These are phyloP conservation scores for Nyctibius grandis DNA, from an alignment of 2,797 vertebrate genomes.

Conservation along the genomic window DNA sequence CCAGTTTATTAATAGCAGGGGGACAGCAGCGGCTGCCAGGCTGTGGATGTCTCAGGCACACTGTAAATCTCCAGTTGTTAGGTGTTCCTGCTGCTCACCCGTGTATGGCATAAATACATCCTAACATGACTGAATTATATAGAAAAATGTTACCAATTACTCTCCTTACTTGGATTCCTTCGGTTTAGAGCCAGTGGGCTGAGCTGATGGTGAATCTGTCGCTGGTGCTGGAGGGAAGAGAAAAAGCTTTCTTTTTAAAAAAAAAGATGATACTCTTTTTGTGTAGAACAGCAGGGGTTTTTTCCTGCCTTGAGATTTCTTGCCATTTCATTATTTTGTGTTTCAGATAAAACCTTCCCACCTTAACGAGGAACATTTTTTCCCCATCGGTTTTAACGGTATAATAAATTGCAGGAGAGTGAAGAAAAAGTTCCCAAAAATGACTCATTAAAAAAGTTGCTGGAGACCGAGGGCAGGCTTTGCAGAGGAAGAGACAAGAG, in stretches of 20 bases:
- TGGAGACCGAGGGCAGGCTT: background rate
- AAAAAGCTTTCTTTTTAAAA: constrained; percentile 4
- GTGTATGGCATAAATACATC: constrained; percentile 5
- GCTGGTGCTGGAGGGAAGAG: background rate
- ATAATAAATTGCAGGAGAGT: constrained; percentile 15
- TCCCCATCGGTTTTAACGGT: constrained; percentile 2
- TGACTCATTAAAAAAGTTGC: background rate
- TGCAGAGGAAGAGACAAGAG: background rate
- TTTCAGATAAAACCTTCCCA: constrained; percentile 35
- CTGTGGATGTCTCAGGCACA: background rate
- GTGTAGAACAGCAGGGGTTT: background rate
- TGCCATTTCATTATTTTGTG: constrained; percentile 33
- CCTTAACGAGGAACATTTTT: constrained; percentile 43
- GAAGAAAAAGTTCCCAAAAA: constrained; percentile 13
- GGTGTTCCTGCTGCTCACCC: background rate
- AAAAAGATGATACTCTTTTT: background rate
- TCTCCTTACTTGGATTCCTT: constrained; percentile 32
- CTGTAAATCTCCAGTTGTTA: constrained; percentile 26
- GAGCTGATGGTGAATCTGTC: background rate
- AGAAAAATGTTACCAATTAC: constrained; percentile 28
- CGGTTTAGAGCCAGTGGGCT: background rate
- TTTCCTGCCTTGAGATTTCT: constrained; percentile 16
- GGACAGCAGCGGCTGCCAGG: background rate
- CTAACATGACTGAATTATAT: background rate
- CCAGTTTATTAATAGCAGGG: constrained; percentile 16